Percentiles rank a stretch among this genome's conserved stretches.
Conservation (phyloP, 2,888 invertebrate genomes). For the Tachina fera region DNA sequence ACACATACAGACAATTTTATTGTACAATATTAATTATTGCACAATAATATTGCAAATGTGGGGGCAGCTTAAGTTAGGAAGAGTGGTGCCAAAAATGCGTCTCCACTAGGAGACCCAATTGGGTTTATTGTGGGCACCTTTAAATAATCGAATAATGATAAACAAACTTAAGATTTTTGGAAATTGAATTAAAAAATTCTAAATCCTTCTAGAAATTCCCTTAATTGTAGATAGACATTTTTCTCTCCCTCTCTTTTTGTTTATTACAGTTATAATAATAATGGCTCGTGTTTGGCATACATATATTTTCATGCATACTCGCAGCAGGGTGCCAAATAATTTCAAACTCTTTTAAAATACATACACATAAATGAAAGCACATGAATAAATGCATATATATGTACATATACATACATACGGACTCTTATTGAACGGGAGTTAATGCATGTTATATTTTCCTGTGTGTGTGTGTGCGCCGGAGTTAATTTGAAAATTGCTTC, state of each 20-base stretch:
- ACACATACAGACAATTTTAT: too few relatives aligned
- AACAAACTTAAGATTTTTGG: too few relatives aligned
- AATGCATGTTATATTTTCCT: background rate
- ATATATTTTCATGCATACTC: background rate
- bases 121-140: too few relatives aligned
- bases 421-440: too few relatives aligned
- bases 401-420: too few relatives aligned
- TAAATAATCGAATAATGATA: too few relatives aligned
- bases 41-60: too few relatives aligned
- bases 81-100: too few relatives aligned
- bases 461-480: background rate
- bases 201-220: too few relatives aligned
- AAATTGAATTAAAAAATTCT: background rate
- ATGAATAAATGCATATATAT: background rate
- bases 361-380: background rate
- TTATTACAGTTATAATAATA: background rate
- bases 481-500: slow-evolving; percentile 36
- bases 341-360: background rate
- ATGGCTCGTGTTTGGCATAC: slow-evolving; percentile 37
- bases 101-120: too few relatives aligned
- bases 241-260: background rate
- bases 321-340: slow-evolving; percentile 32
- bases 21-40: too few relatives aligned
- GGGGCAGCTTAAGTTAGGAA: too few relatives aligned
- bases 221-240: background rate